These are phyloP conservation scores for Aphelenchoides fujianensis DNA, from an alignment of 1,140 invertebrate genomes.

Conservation along the genomic window DNA sequence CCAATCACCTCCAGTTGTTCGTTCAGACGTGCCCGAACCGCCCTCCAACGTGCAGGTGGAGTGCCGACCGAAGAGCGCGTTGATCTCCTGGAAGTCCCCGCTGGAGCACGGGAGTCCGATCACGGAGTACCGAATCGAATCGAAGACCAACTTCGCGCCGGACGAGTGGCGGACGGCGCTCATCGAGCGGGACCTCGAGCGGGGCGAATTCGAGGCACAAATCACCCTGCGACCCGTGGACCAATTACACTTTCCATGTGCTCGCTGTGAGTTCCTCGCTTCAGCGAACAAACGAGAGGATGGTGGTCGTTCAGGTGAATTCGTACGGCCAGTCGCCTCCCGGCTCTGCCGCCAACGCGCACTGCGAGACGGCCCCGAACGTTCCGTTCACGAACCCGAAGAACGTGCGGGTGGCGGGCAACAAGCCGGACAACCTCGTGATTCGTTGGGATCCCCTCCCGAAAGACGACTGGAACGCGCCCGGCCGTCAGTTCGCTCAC, in stretches of 20 bases:
- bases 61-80: conserved; percentile 67
- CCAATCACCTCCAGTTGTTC: conserved; percentile 26
- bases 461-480: conserved; percentile 90
- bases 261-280: too few species aligned
- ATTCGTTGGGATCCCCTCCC: conserved; percentile 80
- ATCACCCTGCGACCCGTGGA: conserved; percentile 60
- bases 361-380: conserved; percentile 46
- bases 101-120: conserved; percentile 92
- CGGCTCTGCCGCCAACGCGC: conserved; percentile 70
- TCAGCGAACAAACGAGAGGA: too few species aligned
- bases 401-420: conserved; percentile 84
- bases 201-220: conserved; percentile 46
- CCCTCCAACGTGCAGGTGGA: conserved; percentile 73
- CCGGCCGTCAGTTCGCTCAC: too few species aligned
- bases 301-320: too few species aligned
- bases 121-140: conserved; percentile 82
- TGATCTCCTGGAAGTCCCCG: conserved; percentile 78
- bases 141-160: conserved; percentile 88
- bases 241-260: conserved; percentile 91
- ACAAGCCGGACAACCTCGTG: conserved; percentile 79
- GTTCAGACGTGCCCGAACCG: conserved; percentile 83
- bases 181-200: conserved; percentile 64
- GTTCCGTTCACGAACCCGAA: conserved; percentile 69
- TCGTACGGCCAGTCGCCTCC: conserved; percentile 84
- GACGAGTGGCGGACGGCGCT: conserved; percentile 81